A percentile compares a stretch with the other conserved stretches of the same genome.
Conservation (phyloP, 92 coral and sea anemone genomes). For the Metridium senile region DNA sequence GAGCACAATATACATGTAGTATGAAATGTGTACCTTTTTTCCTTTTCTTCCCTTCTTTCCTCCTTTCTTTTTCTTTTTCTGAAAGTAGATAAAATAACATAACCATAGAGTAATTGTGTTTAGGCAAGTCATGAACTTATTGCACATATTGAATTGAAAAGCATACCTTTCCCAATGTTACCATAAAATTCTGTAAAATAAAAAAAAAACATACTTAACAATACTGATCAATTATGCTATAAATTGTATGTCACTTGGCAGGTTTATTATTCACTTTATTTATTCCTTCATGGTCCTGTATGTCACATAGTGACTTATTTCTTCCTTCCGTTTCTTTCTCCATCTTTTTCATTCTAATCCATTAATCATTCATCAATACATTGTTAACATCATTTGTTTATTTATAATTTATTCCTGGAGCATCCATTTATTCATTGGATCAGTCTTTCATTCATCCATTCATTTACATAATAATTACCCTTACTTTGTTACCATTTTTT, state of each 20-base stretch:
- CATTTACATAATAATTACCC: too few species aligned
- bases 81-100: slow-evolving; percentile 7
- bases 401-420: too few species aligned
- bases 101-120: background rate
- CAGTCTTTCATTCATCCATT: too few species aligned
- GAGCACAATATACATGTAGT: background rate
- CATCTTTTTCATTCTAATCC: background rate
- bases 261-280: too few species aligned
- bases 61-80: slow-evolving; percentile 98
- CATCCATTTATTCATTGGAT: too few species aligned
- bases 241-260: too few species aligned
- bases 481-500: too few species aligned
- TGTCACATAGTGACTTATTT: too few species aligned
- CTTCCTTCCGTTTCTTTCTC: too few species aligned
- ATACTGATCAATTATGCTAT: too few species aligned
- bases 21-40: slow-evolving; percentile 25
- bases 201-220: background rate
- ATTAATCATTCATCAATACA: background rate
- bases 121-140: background rate
- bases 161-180: slow-evolving; percentile 78
- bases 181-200: slow-evolving; percentile 83
- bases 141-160: background rate
- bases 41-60: slow-evolving; percentile 95
- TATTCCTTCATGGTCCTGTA: too few species aligned
- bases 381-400: too few species aligned